Base-by-base conservation (phyloP, 2,797 vertebrate species). In the Linurgus olivaceus region DNA sequence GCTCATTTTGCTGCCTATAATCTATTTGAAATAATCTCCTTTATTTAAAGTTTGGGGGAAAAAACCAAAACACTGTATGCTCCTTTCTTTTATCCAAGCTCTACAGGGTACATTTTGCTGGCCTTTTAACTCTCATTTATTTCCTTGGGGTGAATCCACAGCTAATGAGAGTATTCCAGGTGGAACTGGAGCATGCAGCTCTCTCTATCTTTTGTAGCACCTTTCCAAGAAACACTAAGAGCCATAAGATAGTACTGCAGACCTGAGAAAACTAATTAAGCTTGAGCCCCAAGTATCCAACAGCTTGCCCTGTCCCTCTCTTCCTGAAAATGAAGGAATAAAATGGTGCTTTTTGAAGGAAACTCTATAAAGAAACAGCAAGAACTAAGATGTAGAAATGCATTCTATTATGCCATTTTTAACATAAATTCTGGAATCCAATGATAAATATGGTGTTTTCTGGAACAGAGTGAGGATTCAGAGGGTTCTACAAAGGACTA, bases 181-280 rank as follows among this genome's bases (percentile, higher is more conserved):
- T 66, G 76, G 92, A 95, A 79, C 1, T 82, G 78, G 59, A 84
- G 66, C 50, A 42, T 12, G 44, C 72, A 78, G 48, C 42, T 65
- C 25, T 1, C 90, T 80, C 95, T 92, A 71, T 86, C 95, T 90
- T 72, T 59, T 68, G 75, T 51, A 93, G 54, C 92, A 94, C 83
- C 90, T 96, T 95, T 80, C 87, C 70, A 87, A 88, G 89, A 65
- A 92, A 86, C 75, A 84, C 28, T 47, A 79, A 84, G 79, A 93
- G 80, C 81, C 47, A 6, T 47, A 63, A 83, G 61, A 77, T 89
- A 91, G 65, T 92, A 93, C 86, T 73, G 79, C 91, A 90, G 88
- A 92, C 78, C 62, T 33, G 33, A 79, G 87, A 93, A 94, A 97
- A 95, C 47, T 90, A 95, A 95, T 95, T 93, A 95, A 88, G 78